These are phyloP conservation scores for Zaprionus lineosus DNA, from an alignment of 2,888 invertebrate species.

Conservation along the genomic window DNA sequence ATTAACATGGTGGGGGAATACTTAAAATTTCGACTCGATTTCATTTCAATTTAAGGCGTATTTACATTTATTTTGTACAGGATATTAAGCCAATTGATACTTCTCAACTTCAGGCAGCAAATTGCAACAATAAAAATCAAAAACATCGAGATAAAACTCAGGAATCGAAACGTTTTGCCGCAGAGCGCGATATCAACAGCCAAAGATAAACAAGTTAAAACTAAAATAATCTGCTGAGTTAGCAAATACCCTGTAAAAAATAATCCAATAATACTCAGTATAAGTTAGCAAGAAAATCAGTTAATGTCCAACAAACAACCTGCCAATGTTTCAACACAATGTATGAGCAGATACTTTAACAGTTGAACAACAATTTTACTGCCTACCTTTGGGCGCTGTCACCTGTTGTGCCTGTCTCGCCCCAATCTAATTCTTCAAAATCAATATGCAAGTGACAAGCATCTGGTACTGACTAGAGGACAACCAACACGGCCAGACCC, in stretches of 20 bases:
- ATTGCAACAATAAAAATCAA: constrained; percentile 57
- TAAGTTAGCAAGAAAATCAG: too few relatives aligned
- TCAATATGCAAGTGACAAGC: constrained; percentile 66
- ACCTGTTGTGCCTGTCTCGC: constrained; percentile 42
- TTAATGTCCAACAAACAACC: too few relatives aligned
- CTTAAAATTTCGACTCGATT: background rate
- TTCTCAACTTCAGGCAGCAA: constrained; percentile 57
- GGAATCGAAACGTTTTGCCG: constrained; percentile 42
- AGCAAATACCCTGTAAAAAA: constrained; percentile 11
- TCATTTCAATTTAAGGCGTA: background rate
- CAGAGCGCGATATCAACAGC: background rate
- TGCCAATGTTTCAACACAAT: too few relatives aligned
- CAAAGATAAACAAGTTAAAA: too few relatives aligned
- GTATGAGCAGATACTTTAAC: too few relatives aligned
- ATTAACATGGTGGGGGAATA: constrained; percentile 36
- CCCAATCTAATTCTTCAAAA: constrained; percentile 67
- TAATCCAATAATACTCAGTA: too few relatives aligned
- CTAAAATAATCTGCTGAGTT: background rate
- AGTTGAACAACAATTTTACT: too few relatives aligned
- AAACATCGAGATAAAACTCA: constrained; percentile 50
- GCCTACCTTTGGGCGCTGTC: constrained; percentile 47
- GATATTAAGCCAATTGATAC: constrained; percentile 47
- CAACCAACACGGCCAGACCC: constrained; percentile 17
- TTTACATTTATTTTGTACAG: constrained; percentile 38
- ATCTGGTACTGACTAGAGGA: constrained; percentile 41